Conservation (phyloP, 2,797 vertebrate genomes). For the Notolabrus celidotus region DNA sequence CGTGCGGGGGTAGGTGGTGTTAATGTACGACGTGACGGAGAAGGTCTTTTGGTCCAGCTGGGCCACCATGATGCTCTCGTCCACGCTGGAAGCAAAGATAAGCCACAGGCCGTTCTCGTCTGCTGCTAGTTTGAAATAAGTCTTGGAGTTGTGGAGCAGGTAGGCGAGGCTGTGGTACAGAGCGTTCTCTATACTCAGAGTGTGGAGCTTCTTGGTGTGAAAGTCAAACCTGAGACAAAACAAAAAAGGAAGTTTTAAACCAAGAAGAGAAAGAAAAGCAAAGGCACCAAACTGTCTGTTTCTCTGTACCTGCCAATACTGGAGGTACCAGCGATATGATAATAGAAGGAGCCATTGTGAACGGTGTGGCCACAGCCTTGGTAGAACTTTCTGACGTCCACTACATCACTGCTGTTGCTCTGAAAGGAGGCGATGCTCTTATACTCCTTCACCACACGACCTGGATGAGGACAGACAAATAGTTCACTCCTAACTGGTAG, state of each 20-base stretch:
- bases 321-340: slow-evolving; percentile 91
- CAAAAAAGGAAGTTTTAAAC: background rate
- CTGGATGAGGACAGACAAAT: slow-evolving; percentile 68
- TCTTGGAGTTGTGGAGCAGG: slow-evolving; percentile 95
- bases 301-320: slow-evolving; percentile 89
- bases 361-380: slow-evolving; percentile 93
- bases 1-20: slow-evolving; percentile 93
- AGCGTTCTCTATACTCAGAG: slow-evolving; percentile 87
- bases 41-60: slow-evolving; percentile 90
- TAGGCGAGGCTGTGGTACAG: slow-evolving; percentile 91
- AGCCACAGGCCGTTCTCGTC: slow-evolving; percentile 97
- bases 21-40: slow-evolving; percentile 85
- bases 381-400: slow-evolving; percentile 90
- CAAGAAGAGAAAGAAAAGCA: fast-evolving
- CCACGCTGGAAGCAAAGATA: slow-evolving; percentile 91
- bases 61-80: slow-evolving; percentile 91
- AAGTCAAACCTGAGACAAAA: slow-evolving; percentile 87
- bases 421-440: slow-evolving; percentile 87
- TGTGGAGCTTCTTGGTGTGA: slow-evolving; percentile 77
- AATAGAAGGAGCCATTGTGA: slow-evolving; percentile 92
- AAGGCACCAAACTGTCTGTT: background rate
- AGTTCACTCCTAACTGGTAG: too few species aligned
- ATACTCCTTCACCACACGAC: slow-evolving; percentile 90
- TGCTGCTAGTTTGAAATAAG: slow-evolving; percentile 93
- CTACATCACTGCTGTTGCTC: slow-evolving; percentile 82